phyloP scores from a whole-genome alignment of 1,140 invertebrate genomes.

The Myzus persicae region DNA sequence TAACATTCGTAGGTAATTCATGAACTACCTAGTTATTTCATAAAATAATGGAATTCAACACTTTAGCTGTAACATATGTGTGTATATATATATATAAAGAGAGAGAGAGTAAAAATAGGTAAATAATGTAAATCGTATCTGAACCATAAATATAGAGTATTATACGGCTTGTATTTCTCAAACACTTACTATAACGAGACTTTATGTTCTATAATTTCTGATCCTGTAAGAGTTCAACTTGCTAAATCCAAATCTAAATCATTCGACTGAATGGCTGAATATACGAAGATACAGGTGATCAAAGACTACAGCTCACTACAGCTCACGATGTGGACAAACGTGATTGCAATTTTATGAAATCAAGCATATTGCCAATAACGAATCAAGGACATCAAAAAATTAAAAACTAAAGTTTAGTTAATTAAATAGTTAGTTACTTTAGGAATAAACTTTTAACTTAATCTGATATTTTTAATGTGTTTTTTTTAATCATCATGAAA shows the following conservation, averaged over 20 bases:
- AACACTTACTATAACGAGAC: not conserved
- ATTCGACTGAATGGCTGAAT: not conserved
- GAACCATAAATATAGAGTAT: not conserved
- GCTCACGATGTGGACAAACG: not conserved
- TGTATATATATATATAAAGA: no score
- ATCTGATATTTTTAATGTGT: no score
- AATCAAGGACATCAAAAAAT: not conserved
- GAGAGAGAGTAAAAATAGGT: no score
- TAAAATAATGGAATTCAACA: no score
- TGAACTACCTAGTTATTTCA: no score
- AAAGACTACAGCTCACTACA: not conserved
- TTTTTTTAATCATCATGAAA: no score
- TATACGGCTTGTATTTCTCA: not conserved
- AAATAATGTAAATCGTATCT: not conserved
- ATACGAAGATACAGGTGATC: not conserved
- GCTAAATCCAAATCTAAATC: not conserved
- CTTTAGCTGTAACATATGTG: no score
- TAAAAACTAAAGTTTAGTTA: not conserved
- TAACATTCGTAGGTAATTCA: no score
- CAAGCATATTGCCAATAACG: not conserved
- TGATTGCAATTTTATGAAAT: not conserved
- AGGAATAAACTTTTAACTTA: no score
- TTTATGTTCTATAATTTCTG: no score
- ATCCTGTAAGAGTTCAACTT: not conserved
- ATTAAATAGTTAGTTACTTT: no score